phyloP scores from a whole-genome alignment of 2,888 invertebrate species.

The Papilio protenor region DNA sequence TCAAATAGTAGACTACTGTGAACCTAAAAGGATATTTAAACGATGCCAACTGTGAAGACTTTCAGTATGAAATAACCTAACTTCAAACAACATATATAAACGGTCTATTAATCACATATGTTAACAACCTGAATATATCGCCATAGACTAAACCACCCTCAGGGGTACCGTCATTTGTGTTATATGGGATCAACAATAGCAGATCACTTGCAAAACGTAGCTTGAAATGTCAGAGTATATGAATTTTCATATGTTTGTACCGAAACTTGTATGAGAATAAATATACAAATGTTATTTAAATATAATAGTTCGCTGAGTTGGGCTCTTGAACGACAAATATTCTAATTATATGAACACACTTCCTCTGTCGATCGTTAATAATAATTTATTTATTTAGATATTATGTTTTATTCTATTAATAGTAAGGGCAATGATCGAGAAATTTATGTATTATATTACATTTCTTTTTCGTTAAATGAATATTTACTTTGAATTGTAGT shows the following conservation, averaged over 20 bases:
- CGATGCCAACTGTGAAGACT: not conserved
- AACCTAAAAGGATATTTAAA: not conserved
- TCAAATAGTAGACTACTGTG: not conserved
- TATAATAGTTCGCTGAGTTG: too few relatives aligned
- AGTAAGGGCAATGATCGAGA: too few relatives aligned
- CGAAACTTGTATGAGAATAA: too few relatives aligned
- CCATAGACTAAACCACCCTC: not conserved
- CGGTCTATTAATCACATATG: not conserved
- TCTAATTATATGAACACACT: too few relatives aligned
- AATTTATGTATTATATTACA: too few relatives aligned
- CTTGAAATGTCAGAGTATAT: not conserved
- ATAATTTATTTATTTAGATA: not conserved
- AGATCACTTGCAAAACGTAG: not conserved
- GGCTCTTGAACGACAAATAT: too few relatives aligned
- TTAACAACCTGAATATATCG: not conserved
- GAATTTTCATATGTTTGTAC: too few relatives aligned
- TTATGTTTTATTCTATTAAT: too few relatives aligned
- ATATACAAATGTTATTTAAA: too few relatives aligned
- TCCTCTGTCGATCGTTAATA: too few relatives aligned
- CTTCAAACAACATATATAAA: not conserved
- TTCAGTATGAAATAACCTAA: not conserved
- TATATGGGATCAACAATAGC: not conserved
- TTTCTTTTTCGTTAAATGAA: too few relatives aligned
- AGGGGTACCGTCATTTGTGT: not conserved
- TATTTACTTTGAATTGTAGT: too few relatives aligned